These are phyloP conservation scores for Halocynthia roretzi DNA, from an alignment of 23 tunicate genomes.

Conservation along the genomic window DNA sequence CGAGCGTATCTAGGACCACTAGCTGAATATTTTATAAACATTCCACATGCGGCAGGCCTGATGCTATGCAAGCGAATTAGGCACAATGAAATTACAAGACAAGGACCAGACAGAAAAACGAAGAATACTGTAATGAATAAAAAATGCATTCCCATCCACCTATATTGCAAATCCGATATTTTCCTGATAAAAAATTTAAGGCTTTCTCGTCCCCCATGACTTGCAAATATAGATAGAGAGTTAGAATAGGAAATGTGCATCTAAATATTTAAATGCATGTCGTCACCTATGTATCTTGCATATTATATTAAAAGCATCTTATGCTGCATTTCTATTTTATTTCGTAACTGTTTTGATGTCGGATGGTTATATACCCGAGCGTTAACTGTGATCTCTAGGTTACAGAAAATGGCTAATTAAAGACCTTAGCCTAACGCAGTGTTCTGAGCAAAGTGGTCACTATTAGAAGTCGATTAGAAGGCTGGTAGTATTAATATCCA, in stretches of 20 bases:
- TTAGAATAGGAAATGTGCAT: slow-evolving; percentile 23
- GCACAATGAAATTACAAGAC: slow-evolving; percentile 29
- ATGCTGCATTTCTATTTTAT: not conserved
- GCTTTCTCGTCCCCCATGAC: slow-evolving; percentile 17
- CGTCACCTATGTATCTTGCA: slow-evolving; percentile 1
- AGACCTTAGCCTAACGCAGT: not conserved
- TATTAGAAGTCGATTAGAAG: not conserved
- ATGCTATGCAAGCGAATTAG: not conserved
- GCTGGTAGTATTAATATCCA: not conserved
- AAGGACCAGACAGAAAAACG: not conserved
- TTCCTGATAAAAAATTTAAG: slow-evolving; percentile 29
- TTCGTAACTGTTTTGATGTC: slow-evolving; percentile 12
- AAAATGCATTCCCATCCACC: slow-evolving; percentile 2
- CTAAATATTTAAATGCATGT: slow-evolving; percentile 28
- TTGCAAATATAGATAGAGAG: slow-evolving; percentile 9
- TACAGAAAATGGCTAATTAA: no score
- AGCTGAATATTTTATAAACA: slow-evolving; percentile 8
- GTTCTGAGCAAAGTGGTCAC: not conserved
- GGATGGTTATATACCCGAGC: not conserved
- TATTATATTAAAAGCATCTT: slow-evolving; percentile 1
- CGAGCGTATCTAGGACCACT: not conserved
- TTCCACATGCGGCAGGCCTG: slow-evolving; percentile 7
- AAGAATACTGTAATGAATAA: slow-evolving; percentile 20
- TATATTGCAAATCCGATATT: slow-evolving; percentile 6
- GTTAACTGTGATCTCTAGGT: not conserved